Conservation (phyloP, 53 echinoderm and acorn worm genomes). For the Holothuria leucospilota region DNA sequence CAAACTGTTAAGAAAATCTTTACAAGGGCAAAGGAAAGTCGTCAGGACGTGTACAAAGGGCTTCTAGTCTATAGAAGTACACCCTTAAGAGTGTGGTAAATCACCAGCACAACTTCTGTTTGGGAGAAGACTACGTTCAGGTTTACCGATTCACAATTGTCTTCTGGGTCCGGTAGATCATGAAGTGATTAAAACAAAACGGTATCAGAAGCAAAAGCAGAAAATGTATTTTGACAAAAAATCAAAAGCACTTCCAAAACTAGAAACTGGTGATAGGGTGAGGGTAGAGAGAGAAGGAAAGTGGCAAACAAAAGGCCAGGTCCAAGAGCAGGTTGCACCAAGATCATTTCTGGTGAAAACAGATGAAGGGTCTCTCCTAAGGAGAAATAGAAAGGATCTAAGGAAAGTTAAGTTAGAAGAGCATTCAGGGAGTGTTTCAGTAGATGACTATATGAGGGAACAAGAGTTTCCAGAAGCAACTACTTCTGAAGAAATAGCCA, state of each 20-base stretch:
- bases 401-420: no score
- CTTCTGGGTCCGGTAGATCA: neutral
- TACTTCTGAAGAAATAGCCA: no score
- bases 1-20: no score
- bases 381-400: neutral
- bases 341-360: no score
- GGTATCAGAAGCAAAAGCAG: neutral
- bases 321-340: no score
- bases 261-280: neutral
- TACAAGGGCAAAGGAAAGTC: no score
- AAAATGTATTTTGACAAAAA: neutral
- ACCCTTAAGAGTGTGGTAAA: neutral
- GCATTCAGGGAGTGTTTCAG: no score
- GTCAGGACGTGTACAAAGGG: neutral
- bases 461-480: no score
- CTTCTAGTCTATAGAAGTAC: no score
- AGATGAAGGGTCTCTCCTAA: no score
- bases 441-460: no score
- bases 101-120: neutral
- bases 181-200: neutral
- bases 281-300: neutral
- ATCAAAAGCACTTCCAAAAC: neutral
- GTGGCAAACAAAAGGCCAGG: neutral
- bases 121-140: neutral
- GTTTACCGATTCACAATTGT: neutral